Evolutionary conservation across 2,797 vertebrate genomes (phyloP).

Genomic region (Enteromius anoplus): DNA sequence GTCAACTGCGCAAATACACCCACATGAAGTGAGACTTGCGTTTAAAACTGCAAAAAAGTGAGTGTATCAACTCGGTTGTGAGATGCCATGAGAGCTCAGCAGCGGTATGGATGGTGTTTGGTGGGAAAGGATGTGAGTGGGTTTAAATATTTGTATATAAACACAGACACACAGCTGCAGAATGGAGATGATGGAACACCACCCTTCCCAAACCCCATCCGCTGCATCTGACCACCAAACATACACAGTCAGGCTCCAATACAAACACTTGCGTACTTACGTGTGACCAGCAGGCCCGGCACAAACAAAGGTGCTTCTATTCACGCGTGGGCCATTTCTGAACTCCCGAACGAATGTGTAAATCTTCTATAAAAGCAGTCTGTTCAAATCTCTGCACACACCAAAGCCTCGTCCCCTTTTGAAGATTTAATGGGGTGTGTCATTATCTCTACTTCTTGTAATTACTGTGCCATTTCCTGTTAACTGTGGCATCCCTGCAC

Average conservation of each 20-base stretch:
- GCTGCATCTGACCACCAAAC: constrained; percentile 68
- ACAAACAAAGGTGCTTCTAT: constrained; percentile 57
- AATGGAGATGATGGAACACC: constrained; percentile 63
- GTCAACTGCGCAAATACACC: not conserved
- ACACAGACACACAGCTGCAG: constrained; percentile 73
- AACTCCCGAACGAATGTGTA: constrained; percentile 13
- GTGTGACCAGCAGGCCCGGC: constrained; percentile 30
- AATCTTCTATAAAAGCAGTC: constrained; percentile 34
- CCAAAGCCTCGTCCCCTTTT: constrained; percentile 39
- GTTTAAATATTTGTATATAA: constrained; percentile 65
- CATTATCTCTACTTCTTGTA: constrained; percentile 68
- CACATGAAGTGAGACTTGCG: not conserved
- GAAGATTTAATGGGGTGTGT: constrained; percentile 62
- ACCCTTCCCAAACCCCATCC: constrained; percentile 71
- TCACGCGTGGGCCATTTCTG: constrained; percentile 29
- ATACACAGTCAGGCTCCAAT: constrained; percentile 64
- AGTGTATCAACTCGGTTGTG: not conserved
- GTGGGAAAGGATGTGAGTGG: constrained; percentile 61
- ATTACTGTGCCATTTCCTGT: constrained; percentile 70
- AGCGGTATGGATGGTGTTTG: constrained; percentile 39
- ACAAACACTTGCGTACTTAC: constrained; percentile 52
- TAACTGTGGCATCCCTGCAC: constrained; percentile 45
- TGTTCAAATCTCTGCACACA: constrained; percentile 28
- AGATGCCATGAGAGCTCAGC: constrained; percentile 33
- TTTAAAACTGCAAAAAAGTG: not conserved